Evolutionary conservation across 2,888 invertebrate genomes (phyloP), one percentile per base, ranked within the genome.

Genomic region (Blastobasis adustella): DNA sequence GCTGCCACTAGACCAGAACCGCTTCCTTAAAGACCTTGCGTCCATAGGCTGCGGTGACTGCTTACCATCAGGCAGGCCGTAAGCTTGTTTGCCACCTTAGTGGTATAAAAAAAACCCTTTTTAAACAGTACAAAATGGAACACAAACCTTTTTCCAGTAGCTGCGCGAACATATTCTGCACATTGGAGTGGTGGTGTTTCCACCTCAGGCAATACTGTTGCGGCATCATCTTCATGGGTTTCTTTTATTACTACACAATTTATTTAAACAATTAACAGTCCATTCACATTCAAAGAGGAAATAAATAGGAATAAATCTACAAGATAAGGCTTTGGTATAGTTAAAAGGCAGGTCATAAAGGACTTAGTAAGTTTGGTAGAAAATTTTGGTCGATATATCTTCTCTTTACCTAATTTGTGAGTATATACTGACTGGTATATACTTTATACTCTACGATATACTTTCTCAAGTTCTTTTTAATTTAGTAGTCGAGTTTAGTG

Each of bases 191-290:
- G 84, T 97, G 96, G 82, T 96, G 96, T 74, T 96, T 96, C 96
- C 96, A 97, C 82, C 96, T 89, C 65, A 97, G 89, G 77, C 96
- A 97, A 89, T 96, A 97, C 84, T 96, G 96, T 85, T 96, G 96
- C 52, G 95, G 93, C 87, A 92, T 90, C 94, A 95, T 94, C 53
- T 66, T 79, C 62, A 59, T 56, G 44, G 58, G 64, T 63, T 51
- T 58, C 55, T 51, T 56, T 46, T 37, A 10, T 23, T 23, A 23
- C 23, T 23, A 23, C 23, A 23, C 23, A 23, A 23, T 23, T 2
- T 23, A 1, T 23, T 23, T 23, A 23, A 23, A 23, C 23, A 23
- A 23, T 23, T 23, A 23, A 23, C 23, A 23, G 23, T 23, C 23
- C 23, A 23, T 23, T 23, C 23, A 23, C 23, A 48, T 40, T 40